These are phyloP conservation scores for Polydrusus cervinus DNA, from an alignment of 2,888 invertebrate species.

Conservation along the genomic window DNA sequence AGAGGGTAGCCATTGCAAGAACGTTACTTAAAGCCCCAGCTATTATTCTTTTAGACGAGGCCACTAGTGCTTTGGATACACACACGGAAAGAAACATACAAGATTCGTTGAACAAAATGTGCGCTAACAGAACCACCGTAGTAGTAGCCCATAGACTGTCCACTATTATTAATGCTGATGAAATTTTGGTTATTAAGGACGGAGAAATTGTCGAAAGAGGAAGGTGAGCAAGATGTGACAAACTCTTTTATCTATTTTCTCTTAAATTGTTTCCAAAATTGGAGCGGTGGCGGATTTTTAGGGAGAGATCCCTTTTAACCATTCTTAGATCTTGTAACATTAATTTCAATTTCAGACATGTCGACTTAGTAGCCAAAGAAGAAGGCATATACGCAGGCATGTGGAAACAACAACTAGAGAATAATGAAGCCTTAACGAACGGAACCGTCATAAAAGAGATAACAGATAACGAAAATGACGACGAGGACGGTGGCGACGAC, in stretches of 20 bases:
- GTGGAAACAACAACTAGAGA: conserved; percentile 92
- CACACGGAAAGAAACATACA: conserved; percentile 93
- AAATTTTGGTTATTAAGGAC: conserved; percentile 93
- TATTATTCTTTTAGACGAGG: conserved; percentile 95
- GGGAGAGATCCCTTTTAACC: no score
- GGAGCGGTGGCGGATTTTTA: no score
- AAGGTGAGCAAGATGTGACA: conserved; percentile 61
- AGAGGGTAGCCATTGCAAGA: conserved; percentile 96
- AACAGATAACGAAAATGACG: neutral
- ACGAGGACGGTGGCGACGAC: conserved; percentile 6
- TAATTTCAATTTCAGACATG: conserved; percentile 77
- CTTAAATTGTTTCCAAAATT: no score
- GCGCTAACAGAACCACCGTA: conserved; percentile 91
- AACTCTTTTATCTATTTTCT: no score
- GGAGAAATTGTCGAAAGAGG: conserved; percentile 95
- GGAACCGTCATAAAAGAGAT: conserved; percentile 53
- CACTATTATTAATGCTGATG: conserved; percentile 95
- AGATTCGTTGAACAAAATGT: conserved; percentile 84
- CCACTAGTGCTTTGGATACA: conserved; percentile 95
- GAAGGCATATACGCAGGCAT: conserved; percentile 88
- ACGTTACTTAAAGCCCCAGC: conserved; percentile 94
- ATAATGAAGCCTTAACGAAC: conserved; percentile 61
- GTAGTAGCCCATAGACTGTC: conserved; percentile 96
- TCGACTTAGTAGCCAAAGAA: conserved; percentile 77
- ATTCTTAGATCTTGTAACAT: no score